A percentile compares a stretch with the other conserved stretches of the same genome.
These are phyloP conservation scores for Clarias gariepinus DNA, from an alignment of 2,113 vertebrate genomes.

Conservation along the genomic window DNA sequence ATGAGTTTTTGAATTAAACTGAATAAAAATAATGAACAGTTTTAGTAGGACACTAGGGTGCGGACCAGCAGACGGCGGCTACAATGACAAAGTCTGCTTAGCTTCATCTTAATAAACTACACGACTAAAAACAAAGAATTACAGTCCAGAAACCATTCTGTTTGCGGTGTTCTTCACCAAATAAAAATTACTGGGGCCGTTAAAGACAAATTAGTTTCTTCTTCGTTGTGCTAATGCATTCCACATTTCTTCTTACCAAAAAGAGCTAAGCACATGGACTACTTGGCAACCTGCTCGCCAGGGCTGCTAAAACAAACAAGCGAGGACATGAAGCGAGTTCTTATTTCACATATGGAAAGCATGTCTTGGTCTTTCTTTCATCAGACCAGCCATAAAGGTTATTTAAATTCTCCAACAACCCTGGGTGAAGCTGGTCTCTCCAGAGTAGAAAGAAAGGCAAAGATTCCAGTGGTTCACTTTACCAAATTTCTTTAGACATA, in stretches of 20 bases:
- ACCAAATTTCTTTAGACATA: slow-evolving; percentile 27
- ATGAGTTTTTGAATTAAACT: neutral
- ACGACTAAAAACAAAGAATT: neutral
- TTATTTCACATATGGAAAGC: slow-evolving; percentile 19
- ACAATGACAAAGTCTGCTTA: neutral
- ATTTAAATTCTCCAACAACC: neutral
- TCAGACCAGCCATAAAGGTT: neutral
- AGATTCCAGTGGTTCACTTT: neutral
- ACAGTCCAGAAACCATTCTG: neutral
- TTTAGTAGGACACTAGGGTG: neutral
- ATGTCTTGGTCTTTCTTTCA: slow-evolving; percentile 3
- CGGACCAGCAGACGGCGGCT: neutral
- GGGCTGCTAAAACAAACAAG: slow-evolving; percentile 1
- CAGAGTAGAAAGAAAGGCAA: slow-evolving; percentile 41
- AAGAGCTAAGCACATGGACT: neutral
- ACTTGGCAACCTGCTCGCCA: slow-evolving; percentile 4
- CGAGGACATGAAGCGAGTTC: neutral
- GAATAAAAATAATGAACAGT: neutral
- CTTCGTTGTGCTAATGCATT: neutral
- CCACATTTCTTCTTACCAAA: neutral
- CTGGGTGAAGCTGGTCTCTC: neutral
- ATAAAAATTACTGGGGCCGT: slow-evolving; percentile 6
- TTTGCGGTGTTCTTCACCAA: neutral
- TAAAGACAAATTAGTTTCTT: slow-evolving; percentile 6
- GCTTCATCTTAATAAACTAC: neutral